These are phyloP conservation scores for Strix aluco DNA, from an alignment of 2,113 vertebrate genomes.

Conservation along the genomic window DNA sequence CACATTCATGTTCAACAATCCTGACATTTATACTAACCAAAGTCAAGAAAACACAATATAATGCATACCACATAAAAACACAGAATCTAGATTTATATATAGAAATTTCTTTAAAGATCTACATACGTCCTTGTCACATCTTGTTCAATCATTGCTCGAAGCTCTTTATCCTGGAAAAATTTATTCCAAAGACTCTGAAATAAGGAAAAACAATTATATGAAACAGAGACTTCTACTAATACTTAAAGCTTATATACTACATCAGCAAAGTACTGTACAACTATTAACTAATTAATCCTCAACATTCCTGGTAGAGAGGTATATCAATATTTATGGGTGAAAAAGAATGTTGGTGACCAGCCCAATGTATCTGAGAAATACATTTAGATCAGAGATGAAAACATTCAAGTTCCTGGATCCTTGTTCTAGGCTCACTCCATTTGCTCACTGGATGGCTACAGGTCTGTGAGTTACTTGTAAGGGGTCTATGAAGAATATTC, in stretches of 20 bases:
- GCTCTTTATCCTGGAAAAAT: conserved; percentile 98
- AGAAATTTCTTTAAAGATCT: conserved; percentile 23
- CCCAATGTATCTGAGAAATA: background rate
- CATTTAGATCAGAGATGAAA: background rate
- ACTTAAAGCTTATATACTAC: background rate
- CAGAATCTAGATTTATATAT: conserved; percentile 9
- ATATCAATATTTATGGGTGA: background rate
- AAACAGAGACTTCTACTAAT: background rate
- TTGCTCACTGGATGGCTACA: background rate
- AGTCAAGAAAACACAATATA: conserved; percentile 25
- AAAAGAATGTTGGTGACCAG: background rate
- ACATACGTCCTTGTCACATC: conserved; percentile 95
- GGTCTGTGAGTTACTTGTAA: background rate
- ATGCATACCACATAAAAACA: background rate
- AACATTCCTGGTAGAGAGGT: background rate
- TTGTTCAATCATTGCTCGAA: conserved; percentile 96
- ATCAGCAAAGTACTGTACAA: background rate
- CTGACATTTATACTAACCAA: conserved; percentile 4
- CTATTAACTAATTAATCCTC: conserved; percentile 19
- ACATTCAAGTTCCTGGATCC: background rate
- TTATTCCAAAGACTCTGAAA: conserved; percentile 91
- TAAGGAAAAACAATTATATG: conserved; percentile 51
- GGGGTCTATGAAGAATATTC: background rate
- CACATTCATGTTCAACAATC: background rate
- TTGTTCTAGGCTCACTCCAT: background rate